A percentile compares a stretch with the other conserved stretches of the same genome.
phyloP scores from a whole-genome alignment of 2,113 vertebrate species.

The Corythoichthys haematopterus region DNA sequence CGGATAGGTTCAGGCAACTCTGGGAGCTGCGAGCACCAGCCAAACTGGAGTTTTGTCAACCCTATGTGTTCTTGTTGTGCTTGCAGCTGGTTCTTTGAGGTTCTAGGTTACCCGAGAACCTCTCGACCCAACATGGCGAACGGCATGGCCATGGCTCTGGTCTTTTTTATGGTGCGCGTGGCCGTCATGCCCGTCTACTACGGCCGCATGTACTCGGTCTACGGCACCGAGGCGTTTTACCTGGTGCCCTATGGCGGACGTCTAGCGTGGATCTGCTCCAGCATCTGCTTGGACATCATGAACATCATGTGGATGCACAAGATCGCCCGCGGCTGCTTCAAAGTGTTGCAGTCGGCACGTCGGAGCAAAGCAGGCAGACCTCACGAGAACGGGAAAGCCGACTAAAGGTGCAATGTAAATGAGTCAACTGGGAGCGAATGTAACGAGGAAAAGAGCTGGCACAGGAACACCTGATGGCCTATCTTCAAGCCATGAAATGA shows the following conservation, averaged over 20 bases:
- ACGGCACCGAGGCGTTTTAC: constrained; percentile 84
- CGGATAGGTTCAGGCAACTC: no score
- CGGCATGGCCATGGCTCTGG: constrained; percentile 87
- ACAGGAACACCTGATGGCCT: constrained; percentile 28
- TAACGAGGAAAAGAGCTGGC: constrained; percentile 11
- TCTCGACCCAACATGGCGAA: constrained; percentile 88
- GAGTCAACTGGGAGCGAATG: constrained; percentile 21
- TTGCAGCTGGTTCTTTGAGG: constrained; percentile 98
- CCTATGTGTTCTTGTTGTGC: constrained; percentile 50
- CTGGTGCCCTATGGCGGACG: constrained; percentile 79
- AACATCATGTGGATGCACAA: constrained; percentile 98
- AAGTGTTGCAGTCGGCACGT: constrained; percentile 78
- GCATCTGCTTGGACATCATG: constrained; percentile 89
- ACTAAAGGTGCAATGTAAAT: constrained; percentile 60
- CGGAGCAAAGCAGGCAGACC: constrained; percentile 58
- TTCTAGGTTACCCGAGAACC: constrained; percentile 86
- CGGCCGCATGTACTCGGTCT: constrained; percentile 74
- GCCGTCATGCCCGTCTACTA: constrained; percentile 88
- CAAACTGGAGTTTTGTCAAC: constrained; percentile 9
- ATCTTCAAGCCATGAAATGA: constrained; percentile 55
- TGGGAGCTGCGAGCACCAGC: no score
- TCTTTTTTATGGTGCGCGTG: constrained; percentile 91
- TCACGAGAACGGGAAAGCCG: constrained; percentile 86
- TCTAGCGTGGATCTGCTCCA: constrained; percentile 83
- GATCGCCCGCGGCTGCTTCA: constrained; percentile 89